Evolutionary conservation across 1,140 invertebrate genomes (phyloP), one percentile per base, ranked within the genome.

Genomic region (Diabrotica undecimpunctata): DNA sequence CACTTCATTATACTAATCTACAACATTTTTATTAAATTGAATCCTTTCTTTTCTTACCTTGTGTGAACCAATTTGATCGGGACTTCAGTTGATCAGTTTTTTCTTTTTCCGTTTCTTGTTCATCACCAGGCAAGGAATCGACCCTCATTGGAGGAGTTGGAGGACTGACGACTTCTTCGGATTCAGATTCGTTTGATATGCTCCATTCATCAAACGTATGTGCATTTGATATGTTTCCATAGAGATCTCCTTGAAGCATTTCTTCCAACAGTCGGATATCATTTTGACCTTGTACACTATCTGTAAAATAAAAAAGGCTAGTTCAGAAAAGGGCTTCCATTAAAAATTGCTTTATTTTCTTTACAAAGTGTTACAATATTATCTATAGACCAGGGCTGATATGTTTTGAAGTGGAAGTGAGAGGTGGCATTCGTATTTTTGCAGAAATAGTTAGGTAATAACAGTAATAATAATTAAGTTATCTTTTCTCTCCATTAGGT

Each of bases 61-160:
- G 62, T 6, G 62, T 66, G 62, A 66, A 77, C 76, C 76, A 78
- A 62, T 64, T 76, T 10, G 70, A 66, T 62, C 64, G 72, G 6
- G 65, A 70, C 62, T 73, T 65, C 54, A 61, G 38, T 12, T 25
- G 39, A 54, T 65, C 39, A 12, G 37, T 46, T 25, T 25, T 25
- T 36, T 58, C 50, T 41, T 60, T 61, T 61, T 64, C 41, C 12
- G 38, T 6, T n/a, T 59, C 50, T 35, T 50, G 61, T 66, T 72
- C 69, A 38, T 75, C 71, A 61, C 72, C 72, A 1, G 71, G 72
- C 8, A 78, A 66, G 7, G 83, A 83, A 66, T 84, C 81, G 50
- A 79, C 79, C 59, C 83, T 74, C 38, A 75, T 78, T 5, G 83
- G 83, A 6, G 82, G 82, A 14, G 79, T 70, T 9, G 83, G 83